Conservation (phyloP, 1,140 invertebrate species). For the Dendrolimus kikuchii region DNA sequence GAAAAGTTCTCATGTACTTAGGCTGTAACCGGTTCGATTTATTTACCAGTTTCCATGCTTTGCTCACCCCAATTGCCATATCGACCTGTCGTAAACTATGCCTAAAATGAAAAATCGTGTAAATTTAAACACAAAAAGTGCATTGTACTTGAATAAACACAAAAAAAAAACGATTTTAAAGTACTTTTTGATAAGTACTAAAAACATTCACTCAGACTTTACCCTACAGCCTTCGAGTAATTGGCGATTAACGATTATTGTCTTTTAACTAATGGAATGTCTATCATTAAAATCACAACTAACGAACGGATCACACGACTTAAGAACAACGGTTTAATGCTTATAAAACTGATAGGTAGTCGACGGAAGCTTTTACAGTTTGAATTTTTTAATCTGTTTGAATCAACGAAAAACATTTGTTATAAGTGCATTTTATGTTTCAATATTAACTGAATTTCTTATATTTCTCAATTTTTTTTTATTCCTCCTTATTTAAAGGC, state of each 20-base stretch:
- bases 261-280: slow-evolving; percentile 59
- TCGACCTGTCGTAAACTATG: no score
- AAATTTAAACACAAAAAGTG: slow-evolving; percentile 43
- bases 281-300: slow-evolving; percentile 38
- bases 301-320: slow-evolving; percentile 5
- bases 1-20: no score
- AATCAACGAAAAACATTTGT: no score
- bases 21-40: no score
- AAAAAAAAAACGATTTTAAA: slow-evolving; percentile 18
- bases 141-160: slow-evolving; percentile 31
- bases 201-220: slow-evolving; percentile 43
- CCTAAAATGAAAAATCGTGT: slow-evolving; percentile 26
- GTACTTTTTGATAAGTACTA: slow-evolving; percentile 34
- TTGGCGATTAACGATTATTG: slow-evolving; percentile 31
- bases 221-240: slow-evolving; percentile 41
- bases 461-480: no score
- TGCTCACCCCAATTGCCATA: no score
- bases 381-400: not conserved
- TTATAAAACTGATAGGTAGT: slow-evolving; percentile 1
- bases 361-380: not conserved
- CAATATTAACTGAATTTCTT: no score
- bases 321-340: not conserved
- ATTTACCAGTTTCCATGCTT: no score
- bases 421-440: no score
- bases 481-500: no score